Base-by-base conservation (phyloP, 2,113 vertebrate species). In the Malurus elegans region DNA sequence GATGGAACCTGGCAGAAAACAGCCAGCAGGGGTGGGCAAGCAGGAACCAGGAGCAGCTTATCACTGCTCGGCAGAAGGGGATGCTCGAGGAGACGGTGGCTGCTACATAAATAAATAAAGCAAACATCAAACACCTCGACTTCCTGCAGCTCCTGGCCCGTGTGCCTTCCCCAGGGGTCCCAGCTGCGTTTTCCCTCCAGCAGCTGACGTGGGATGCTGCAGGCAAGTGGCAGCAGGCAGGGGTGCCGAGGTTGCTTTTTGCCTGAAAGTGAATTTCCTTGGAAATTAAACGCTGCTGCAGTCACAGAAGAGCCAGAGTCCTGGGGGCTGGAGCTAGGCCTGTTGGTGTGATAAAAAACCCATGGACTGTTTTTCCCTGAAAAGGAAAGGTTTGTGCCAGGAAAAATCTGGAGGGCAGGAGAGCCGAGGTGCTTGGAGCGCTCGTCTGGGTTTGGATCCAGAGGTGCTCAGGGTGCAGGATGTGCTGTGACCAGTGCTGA, bases 91-190 rank as follows among this genome's bases (percentile, higher is more conserved):
- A 87, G 73, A 79, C 0, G 2, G 61, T 47, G 47, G 50, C 75
- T 78, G 72, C 80, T 86, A 67, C 93, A 92, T 90, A 92, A 93
- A 91, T 92, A 96, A 95, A 92, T 57, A 85, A 84, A 62, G 28
- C 67, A 72, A 82, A 92, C 87, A 90, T 95, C 95, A 97, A 96
- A 97, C 80, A 89, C 67, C 75, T 92, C 29, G 1, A 5, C 65
- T 64, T 40, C 57, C 79, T 8, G 2, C 82, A 76, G 93, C 14
- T 78, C 25, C 38, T 42, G 57, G 66, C 71, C 88, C 2, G 0
- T 62, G 72, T 54, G 76, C 51, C 69, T 67, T 67, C 93, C 92
- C 76, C 2, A 10, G 56, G 79, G 80, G 54, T 91, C 67, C 56
- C 71, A 76, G 81, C 40, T 18, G 6, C 1, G 2, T 57, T 84